Evolutionary conservation across 2,797 vertebrate species (phyloP), one percentile per base, ranked within the genome.

Genomic region (Onychomys torridus): DNA sequence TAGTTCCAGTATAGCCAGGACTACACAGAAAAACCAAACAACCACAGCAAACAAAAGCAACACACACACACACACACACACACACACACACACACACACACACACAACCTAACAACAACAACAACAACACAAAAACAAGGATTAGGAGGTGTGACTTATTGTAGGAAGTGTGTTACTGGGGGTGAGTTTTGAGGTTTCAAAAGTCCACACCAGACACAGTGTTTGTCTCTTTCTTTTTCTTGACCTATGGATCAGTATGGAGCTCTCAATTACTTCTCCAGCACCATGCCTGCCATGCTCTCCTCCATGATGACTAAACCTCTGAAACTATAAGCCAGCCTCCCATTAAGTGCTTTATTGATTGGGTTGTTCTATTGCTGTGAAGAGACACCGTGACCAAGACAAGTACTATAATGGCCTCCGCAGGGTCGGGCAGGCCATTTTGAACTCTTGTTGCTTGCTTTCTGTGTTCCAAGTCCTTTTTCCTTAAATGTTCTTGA

Each of bases 371-470:
- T n/a, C n/a, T n/a, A n/a, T n/a, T n/a, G n/a, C n/a, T n/a, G n/a
- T n/a, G n/a, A n/a, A n/a, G n/a, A n/a, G n/a, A n/a, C n/a, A n/a
- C n/a, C n/a, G n/a, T 76, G 5, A 5, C 55, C 21, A 12, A 27
- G 81, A 27, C 12, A 19, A 32, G 6, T 11, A 23, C 12, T 17
- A 0, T 12, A 65, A 1, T 40, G 52, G 11, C 5, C 5, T 6
- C 77, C 8, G 0, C 21, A 27, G 23, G 29, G 71, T 16, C 12
- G 27, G 34, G 21, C 17, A 49, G 14, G 17, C 57, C 25, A 9
- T 65, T 37, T 27, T 2, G 6, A 1, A 37, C 21, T 46, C 49
- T 37, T 0, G 29, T 57, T 65, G 32, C 61, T 90, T 63, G 19
- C n/a, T 23, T n/a, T 86, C 67, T 10, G 0, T 6, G 59, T 49